Percentiles rank a stretch among this genome's conserved stretches.
These are phyloP conservation scores for Psilopogon haemacephalus DNA, from an alignment of 2,113 vertebrate genomes.

Conservation along the genomic window DNA sequence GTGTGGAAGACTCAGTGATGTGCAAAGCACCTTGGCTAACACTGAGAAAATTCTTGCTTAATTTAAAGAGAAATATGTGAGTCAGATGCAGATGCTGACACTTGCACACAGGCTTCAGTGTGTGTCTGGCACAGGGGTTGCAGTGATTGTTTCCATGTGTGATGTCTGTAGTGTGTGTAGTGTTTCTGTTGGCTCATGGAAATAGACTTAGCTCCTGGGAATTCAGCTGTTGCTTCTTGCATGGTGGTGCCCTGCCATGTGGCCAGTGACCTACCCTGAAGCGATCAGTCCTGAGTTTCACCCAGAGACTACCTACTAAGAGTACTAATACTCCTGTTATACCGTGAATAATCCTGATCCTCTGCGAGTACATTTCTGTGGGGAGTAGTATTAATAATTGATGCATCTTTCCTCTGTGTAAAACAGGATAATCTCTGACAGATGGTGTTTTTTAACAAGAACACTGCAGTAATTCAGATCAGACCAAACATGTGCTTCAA, in stretches of 20 bases:
- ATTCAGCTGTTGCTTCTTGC: neutral
- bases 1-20: neutral
- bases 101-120: neutral
- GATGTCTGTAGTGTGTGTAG: neutral
- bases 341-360: constrained; percentile 13
- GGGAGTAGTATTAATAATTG: constrained; percentile 70
- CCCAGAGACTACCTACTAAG: constrained; percentile 33
- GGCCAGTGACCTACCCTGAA: neutral
- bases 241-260: neutral
- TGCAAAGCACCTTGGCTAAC: neutral
- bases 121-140: neutral
- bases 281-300: neutral
- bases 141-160: neutral
- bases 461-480: constrained; percentile 65
- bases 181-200: neutral
- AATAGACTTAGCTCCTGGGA: neutral
- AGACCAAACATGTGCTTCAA: constrained; percentile 31
- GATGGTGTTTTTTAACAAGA: constrained; percentile 74
- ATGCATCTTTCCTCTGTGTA: constrained; percentile 65
- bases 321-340: constrained; percentile 9
- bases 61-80: neutral
- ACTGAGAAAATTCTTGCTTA: neutral
- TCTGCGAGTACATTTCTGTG: constrained; percentile 43
- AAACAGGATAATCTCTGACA: constrained; percentile 74
- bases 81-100: neutral